Evolutionary conservation across 2,113 vertebrate genomes (phyloP).

Genomic region (Gavia stellata): DNA sequence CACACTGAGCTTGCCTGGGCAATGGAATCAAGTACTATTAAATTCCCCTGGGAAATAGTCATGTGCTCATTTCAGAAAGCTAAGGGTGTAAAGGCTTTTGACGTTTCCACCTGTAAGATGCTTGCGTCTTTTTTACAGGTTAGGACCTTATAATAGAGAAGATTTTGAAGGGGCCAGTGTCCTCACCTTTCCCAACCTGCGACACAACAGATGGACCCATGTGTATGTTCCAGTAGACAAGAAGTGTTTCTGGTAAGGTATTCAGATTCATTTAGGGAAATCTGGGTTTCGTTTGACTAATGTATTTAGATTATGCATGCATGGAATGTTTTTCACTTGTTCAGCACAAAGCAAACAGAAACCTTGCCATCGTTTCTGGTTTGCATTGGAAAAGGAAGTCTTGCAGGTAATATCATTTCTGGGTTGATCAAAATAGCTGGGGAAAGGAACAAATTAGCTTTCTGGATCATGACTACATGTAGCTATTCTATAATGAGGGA

Average conservation of each 20-base stretch:
- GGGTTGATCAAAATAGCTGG: background rate
- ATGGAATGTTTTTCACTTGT: conserved; percentile 5
- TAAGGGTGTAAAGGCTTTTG: background rate
- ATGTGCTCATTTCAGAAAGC: background rate
- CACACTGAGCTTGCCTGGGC: background rate
- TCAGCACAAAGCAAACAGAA: background rate
- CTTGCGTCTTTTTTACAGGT: background rate
- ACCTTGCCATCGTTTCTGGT: background rate
- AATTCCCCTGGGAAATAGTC: background rate
- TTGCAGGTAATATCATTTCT: conserved; percentile 7
- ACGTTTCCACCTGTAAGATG: background rate
- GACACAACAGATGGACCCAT: background rate
- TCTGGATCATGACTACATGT: background rate
- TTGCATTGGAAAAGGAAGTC: background rate
- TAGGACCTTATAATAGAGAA: background rate
- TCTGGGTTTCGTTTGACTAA: background rate
- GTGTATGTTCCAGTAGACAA: background rate
- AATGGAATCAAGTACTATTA: background rate
- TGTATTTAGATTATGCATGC: background rate
- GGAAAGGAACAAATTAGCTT: background rate
- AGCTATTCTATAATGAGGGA: background rate
- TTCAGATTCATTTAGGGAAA: background rate
- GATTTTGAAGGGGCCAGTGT: background rate
- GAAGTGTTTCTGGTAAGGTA: background rate
- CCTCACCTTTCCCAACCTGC: background rate